Conservation (phyloP, 37 sponge, comb jelly and placozoan genomes). For the Beroe forskalii region DNA sequence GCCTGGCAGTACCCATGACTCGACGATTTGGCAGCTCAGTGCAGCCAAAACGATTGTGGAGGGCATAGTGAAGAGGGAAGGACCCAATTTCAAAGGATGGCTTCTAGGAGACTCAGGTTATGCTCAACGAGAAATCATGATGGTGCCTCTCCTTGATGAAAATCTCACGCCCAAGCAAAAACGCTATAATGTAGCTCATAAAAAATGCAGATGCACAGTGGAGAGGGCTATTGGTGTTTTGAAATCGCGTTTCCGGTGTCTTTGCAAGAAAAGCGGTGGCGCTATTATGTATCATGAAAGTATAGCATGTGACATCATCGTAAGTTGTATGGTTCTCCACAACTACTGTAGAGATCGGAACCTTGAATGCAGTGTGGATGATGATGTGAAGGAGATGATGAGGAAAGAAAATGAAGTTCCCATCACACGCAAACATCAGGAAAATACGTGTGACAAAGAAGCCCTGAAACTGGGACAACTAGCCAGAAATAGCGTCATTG, state of each 20-base stretch:
- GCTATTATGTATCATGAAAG: not conserved
- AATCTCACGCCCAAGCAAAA: not conserved
- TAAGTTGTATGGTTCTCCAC: constrained; percentile 1
- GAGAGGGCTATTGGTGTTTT: not conserved
- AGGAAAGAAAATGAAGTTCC: too few relatives aligned
- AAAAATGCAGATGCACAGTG: not conserved
- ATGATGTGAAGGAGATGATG: not conserved
- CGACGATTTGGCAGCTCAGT: not conserved
- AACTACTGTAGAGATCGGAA: constrained; percentile 22
- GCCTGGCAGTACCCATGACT: not conserved
- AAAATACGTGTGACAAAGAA: not conserved
- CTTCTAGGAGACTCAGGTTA: constrained; percentile 1
- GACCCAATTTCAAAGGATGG: not conserved
- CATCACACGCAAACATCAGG: too few relatives aligned
- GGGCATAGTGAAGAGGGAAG: not conserved
- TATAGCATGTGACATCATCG: not conserved
- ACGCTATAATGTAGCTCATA: not conserved
- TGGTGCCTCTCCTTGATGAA: not conserved
- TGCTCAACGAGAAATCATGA: not conserved
- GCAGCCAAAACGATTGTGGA: not conserved
- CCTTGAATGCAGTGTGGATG: not conserved
- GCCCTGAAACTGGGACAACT: not conserved
- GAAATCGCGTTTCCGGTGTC: constrained; percentile 2
- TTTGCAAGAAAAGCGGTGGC: not conserved
- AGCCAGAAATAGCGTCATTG: not conserved